A percentile compares a stretch with the other conserved stretches of the same genome.
Evolutionary conservation across 2,113 vertebrate genomes (phyloP).

Genomic region (Tricholaema leucomelas): DNA sequence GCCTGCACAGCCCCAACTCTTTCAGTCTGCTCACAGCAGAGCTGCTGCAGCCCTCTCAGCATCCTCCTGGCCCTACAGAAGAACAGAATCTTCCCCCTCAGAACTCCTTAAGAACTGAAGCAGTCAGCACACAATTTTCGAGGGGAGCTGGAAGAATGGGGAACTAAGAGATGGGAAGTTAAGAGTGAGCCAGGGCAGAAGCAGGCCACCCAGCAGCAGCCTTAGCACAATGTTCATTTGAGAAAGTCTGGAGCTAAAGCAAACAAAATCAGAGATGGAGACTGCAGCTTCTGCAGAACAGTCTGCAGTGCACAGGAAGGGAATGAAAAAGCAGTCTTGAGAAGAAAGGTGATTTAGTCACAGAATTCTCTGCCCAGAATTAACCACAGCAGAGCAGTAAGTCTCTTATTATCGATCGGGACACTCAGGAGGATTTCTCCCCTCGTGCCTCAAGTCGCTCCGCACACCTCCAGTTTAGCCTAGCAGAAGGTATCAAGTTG

Average conservation of each 20-base stretch:
- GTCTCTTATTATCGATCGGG: background rate
- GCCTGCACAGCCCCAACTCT: no score
- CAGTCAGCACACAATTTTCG: background rate
- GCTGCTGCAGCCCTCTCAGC: no score
- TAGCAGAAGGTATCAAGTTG: no score
- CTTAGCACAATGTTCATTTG: background rate
- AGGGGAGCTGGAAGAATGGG: background rate
- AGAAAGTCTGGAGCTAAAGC: background rate
- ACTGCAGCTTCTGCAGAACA: no score
- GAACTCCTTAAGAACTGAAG: background rate
- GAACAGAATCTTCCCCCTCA: background rate
- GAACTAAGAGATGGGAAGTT: background rate
- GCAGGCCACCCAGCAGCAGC: background rate
- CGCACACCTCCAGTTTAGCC: no score
- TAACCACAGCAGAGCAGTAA: background rate
- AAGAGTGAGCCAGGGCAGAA: background rate
- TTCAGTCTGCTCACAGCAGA: no score
- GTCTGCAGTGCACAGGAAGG: rapidly evolving
- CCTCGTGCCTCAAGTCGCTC: background rate
- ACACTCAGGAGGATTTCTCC: background rate
- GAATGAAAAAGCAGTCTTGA: background rate
- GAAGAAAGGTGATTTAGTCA: background rate
- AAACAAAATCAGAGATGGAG: background rate
- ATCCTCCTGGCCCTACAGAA: no score
- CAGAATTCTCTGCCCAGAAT: background rate